phyloP scores from a whole-genome alignment of 2,113 vertebrate species.

The Anhinga anhinga region DNA sequence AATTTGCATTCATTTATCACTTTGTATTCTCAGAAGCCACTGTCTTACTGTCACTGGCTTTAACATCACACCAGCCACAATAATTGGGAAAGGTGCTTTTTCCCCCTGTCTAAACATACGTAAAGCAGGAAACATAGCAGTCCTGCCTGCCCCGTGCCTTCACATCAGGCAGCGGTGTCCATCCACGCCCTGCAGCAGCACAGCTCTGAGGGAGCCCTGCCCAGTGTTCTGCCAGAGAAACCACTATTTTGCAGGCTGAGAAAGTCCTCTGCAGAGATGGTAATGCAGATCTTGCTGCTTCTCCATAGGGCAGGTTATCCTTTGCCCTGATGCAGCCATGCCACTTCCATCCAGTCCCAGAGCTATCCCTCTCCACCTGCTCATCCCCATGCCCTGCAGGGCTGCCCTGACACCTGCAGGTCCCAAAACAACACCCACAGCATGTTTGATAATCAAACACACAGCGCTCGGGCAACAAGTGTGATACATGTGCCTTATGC shows the following conservation, averaged over 20 bases:
- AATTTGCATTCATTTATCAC: background rate
- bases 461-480: background rate
- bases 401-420: background rate
- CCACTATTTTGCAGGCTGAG: background rate
- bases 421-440: background rate
- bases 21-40: background rate
- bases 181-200: background rate
- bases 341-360: too few relatives aligned
- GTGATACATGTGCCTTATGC: background rate
- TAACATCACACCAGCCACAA: background rate
- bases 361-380: background rate
- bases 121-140: background rate
- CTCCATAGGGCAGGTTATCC: background rate
- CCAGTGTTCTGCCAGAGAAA: background rate
- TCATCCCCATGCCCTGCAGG: rapidly evolving
- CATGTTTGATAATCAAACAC: background rate
- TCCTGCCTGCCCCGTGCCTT: background rate
- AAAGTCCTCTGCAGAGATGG: background rate
- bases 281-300: background rate
- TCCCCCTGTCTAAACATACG: rapidly evolving
- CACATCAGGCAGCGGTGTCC: background rate
- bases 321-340: background rate
- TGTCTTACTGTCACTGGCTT: background rate
- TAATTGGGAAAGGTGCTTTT: background rate
- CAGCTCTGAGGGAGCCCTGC: background rate